Percentiles rank a stretch among this genome's conserved stretches.
These are phyloP conservation scores for Brachylomia viminalis DNA, from an alignment of 2,888 invertebrate genomes.

Conservation along the genomic window DNA sequence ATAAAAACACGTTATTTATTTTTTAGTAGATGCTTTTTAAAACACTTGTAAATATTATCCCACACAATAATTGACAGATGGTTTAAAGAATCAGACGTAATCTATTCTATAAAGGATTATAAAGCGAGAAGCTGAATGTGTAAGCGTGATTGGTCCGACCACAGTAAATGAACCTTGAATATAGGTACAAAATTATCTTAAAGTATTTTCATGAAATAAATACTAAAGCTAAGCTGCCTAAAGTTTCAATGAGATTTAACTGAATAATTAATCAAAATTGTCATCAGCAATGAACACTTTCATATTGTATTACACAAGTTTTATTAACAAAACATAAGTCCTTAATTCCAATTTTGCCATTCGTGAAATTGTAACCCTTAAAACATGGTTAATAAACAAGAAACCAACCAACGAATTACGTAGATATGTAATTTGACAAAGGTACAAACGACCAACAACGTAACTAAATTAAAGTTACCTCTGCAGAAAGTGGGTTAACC, in stretches of 20 bases:
- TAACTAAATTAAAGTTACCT: constrained; percentile 73
- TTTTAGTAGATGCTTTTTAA: neutral
- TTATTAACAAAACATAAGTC: constrained; percentile 34
- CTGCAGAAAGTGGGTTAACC: constrained; percentile 69
- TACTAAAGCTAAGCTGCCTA: too few species aligned
- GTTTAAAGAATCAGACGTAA: neutral
- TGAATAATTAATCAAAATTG: constrained; percentile 17
- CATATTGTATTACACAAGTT: constrained; percentile 19
- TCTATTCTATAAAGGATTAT: neutral
- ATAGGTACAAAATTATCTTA: too few species aligned
- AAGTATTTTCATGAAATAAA: too few species aligned
- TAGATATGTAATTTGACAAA: constrained; percentile 70
- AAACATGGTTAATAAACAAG: constrained; percentile 63
- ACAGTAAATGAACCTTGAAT: neutral
- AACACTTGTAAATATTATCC: neutral
- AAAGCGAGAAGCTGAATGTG: neutral
- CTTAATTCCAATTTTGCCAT: constrained; percentile 40
- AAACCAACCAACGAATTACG: constrained; percentile 64
- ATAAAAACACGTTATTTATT: neutral
- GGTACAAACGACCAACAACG: constrained; percentile 68
- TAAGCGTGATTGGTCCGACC: neutral
- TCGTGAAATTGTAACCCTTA: constrained; percentile 47
- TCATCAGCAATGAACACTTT: neutral
- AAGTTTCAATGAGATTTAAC: constrained; percentile 2
- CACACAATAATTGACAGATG: neutral